These are phyloP conservation scores for Amphiura filiformis DNA, from an alignment of 35 echinoderm and acorn worm species.

Conservation along the genomic window DNA sequence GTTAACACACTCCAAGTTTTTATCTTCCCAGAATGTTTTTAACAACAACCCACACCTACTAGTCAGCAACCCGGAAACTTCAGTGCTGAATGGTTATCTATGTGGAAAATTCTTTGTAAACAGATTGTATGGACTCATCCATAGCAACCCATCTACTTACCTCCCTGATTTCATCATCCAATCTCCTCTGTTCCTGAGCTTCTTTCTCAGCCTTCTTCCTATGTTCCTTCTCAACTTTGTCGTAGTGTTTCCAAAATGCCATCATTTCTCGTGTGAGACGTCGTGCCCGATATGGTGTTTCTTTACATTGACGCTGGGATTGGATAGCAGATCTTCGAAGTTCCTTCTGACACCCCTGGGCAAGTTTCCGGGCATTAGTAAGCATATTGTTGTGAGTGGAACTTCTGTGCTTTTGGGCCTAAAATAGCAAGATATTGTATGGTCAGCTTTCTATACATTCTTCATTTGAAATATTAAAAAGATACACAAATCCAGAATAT, in stretches of 20 bases:
- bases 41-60: no score
- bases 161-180: constrained; percentile 99
- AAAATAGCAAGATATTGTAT: background rate
- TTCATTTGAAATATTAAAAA: background rate
- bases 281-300: constrained; percentile 81
- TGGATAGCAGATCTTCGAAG: constrained; percentile 79
- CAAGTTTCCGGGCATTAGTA: constrained; percentile 89
- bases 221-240: constrained; percentile 96
- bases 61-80: no score
- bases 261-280: constrained; percentile 97
- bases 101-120: no score
- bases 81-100: no score
- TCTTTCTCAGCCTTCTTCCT: constrained; percentile 94
- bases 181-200: constrained; percentile 87
- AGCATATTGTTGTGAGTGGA: constrained; percentile 88
- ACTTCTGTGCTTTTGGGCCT: constrained; percentile 91
- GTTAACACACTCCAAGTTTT: no score
- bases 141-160: no score
- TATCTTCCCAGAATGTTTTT: no score
- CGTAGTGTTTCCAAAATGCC: constrained; percentile 95
- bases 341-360: constrained; percentile 95
- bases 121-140: no score
- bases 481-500: background rate
- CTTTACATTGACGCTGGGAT: constrained; percentile 88
- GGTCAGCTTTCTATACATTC: background rate